These are phyloP conservation scores for Scaptomyza caliginosa DNA, from an alignment of 2,888 invertebrate genomes.

Conservation along the genomic window DNA sequence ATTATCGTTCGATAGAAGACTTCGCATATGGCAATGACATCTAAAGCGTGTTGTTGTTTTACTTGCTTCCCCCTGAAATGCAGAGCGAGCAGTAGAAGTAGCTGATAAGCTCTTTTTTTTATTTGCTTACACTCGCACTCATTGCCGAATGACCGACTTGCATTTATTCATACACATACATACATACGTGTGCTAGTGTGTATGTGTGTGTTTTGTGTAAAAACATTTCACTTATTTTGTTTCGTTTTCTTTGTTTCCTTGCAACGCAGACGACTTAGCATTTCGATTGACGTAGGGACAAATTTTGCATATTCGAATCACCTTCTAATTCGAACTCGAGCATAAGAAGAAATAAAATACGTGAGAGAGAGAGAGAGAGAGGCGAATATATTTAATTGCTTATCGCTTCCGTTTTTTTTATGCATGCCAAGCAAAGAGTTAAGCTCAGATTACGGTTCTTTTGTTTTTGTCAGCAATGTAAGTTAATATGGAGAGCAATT, in stretches of 20 bases:
- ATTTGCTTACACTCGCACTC: conserved; percentile 30
- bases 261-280: conserved; percentile 18
- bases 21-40: conserved; percentile 44
- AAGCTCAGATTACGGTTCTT: neutral
- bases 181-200: neutral
- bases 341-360: neutral
- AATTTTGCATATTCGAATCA: conserved; percentile 4
- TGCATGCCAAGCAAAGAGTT: conserved; percentile 3
- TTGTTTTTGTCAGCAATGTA: neutral
- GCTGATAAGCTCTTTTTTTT: conserved; percentile 50
- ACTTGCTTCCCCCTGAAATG: conserved; percentile 1
- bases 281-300: conserved; percentile 15
- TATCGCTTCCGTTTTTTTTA: neutral
- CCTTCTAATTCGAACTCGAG: conserved; percentile 16
- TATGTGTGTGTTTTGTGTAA: conserved; percentile 15
- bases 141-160: conserved; percentile 52
- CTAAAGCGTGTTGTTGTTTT: conserved; percentile 29
- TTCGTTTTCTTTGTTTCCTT: conserved; percentile 14
- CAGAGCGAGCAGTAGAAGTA: conserved; percentile 13
- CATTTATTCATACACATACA: conserved; percentile 12
- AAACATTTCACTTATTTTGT: conserved; percentile 15
- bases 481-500: neutral
- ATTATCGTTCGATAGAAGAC: conserved; percentile 15
- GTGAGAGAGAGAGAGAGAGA: neutral
- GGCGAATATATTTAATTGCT: neutral